Conservation (phyloP, 2,113 vertebrate species). For the Pyxicephalus adspersus region DNA sequence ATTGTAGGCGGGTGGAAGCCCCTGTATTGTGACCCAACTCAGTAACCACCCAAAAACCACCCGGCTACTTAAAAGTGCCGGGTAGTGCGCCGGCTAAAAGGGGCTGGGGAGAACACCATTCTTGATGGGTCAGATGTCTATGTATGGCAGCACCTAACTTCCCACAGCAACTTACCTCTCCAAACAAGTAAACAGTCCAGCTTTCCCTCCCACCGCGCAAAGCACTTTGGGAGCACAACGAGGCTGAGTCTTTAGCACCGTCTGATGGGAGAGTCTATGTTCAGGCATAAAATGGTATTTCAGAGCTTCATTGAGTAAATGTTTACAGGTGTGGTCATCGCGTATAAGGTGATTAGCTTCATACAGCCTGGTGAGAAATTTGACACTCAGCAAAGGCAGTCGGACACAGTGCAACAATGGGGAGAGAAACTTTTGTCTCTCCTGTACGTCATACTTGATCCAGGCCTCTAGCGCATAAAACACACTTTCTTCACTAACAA, state of each 20-base stretch:
- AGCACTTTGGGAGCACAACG: constrained; percentile 95
- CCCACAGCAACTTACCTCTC: constrained; percentile 80
- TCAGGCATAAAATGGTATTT: constrained; percentile 99
- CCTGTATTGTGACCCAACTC: no score
- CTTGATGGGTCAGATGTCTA: no score
- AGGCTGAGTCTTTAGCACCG: constrained; percentile 85
- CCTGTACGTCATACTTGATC: constrained; percentile 93
- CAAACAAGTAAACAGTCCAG: constrained; percentile 92
- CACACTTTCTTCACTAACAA: constrained; percentile 91
- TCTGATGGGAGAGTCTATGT: constrained; percentile 95
- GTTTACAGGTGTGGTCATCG: constrained; percentile 95
- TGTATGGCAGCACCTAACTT: background rate
- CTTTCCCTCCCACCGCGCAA: constrained; percentile 94
- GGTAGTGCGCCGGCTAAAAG: no score
- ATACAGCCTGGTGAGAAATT: constrained; percentile 93
- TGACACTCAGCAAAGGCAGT: constrained; percentile 92
- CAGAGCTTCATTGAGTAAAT: constrained; percentile 95
- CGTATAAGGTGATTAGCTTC: constrained; percentile 98
- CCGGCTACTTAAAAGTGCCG: no score
- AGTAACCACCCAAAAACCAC: no score
- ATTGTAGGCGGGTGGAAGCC: no score
- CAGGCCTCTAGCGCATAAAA: constrained; percentile 94
- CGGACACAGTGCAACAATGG: constrained; percentile 93
- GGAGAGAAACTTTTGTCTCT: constrained; percentile 91
- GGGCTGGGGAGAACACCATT: no score